Evolutionary conservation across 2,113 vertebrate species (phyloP), one percentile per base, ranked within the genome.

Genomic region (Lampris incognitus): DNA sequence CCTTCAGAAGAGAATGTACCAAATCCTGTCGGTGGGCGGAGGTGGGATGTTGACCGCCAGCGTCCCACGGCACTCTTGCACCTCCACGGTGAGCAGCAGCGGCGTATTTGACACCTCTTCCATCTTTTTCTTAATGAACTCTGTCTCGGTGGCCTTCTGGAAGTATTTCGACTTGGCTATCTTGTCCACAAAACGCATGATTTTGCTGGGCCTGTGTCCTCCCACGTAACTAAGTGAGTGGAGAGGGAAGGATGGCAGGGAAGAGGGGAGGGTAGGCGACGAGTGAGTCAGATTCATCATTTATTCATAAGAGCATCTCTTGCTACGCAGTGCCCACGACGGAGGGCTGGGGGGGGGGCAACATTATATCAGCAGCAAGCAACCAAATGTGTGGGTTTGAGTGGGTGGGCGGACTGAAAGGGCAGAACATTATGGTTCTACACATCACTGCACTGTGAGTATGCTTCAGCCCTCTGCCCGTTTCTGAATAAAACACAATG

Each of bases 41-140:
- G 98, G 97, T 55, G 98, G 98, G 87, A 99, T 97, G 94, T 99
- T 99, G 90, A 99, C 96, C 2, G 96, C 95, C 81, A 99, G 91
- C 0, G 94, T 97, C 80, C 98, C 98, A 61, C 89, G 93, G 74
- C 96, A 99, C 87, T 99, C 98, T 48, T 99, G 98, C 10, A 99
- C 97, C 92, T 99, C 98, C 76, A 99, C 98, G 0, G 97, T 99
- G 65, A 99, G 95, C 89, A 99, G 92, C 87, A 99, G 90, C 0
- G 98, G 98, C 3, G 98, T 99, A 85, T 99, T 99, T 38, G 98
- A 98, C 78, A 99, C 96, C 89, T 99, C 98, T 89, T 99, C 98
- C 59, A 99, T 99, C 88, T 99, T 99, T 93, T 99, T 99, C 93
- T 98, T 99, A 74, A 99, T 99, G 83, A 99, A 99, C 81, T 99